Evolutionary conservation across 1,140 invertebrate species (phyloP).

Genomic region (Thaumetopoea pityocampa): DNA sequence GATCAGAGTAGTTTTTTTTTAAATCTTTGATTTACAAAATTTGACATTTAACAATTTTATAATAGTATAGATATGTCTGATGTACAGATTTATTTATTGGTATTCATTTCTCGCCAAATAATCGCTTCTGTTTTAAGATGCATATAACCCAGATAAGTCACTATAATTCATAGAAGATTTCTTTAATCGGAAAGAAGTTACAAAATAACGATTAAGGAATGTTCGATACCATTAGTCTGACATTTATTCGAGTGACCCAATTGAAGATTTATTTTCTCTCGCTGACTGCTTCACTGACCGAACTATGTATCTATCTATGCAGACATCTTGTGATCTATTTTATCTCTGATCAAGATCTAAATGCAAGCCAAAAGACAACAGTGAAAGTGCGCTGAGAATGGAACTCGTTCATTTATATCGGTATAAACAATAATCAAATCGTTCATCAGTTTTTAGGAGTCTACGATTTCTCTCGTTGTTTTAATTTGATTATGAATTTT

Average conservation of each 20-base stretch:
- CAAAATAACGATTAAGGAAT: conserved; percentile 29
- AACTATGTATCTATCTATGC: conserved; percentile 48
- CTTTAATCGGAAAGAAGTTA: conserved; percentile 18
- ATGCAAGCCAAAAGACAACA: conserved; percentile 66
- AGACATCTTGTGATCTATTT: conserved; percentile 68
- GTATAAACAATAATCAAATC: conserved; percentile 70
- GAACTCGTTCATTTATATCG: conserved; percentile 68
- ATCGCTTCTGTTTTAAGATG: not conserved
- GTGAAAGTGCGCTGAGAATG: conserved; percentile 68
- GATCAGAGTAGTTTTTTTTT: too few species aligned
- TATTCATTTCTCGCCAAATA: not conserved
- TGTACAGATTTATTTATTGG: too few species aligned
- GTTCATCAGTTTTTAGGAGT: conserved; percentile 53
- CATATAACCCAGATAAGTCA: not conserved
- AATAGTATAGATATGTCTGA: too few species aligned
- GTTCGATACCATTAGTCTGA: conserved; percentile 35
- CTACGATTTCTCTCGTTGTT: conserved; percentile 45
- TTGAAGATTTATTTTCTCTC: conserved; percentile 74
- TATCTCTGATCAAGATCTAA: conserved; percentile 66
- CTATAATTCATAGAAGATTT: conserved; percentile 5
- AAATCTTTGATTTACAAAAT: too few species aligned
- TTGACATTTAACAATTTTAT: too few species aligned
- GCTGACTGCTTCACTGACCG: conserved; percentile 51
- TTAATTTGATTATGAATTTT: conserved; percentile 43
- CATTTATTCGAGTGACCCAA: conserved; percentile 74